Conservation (phyloP, 2,113 vertebrate species). For the Cyrtonyx montezumae region DNA sequence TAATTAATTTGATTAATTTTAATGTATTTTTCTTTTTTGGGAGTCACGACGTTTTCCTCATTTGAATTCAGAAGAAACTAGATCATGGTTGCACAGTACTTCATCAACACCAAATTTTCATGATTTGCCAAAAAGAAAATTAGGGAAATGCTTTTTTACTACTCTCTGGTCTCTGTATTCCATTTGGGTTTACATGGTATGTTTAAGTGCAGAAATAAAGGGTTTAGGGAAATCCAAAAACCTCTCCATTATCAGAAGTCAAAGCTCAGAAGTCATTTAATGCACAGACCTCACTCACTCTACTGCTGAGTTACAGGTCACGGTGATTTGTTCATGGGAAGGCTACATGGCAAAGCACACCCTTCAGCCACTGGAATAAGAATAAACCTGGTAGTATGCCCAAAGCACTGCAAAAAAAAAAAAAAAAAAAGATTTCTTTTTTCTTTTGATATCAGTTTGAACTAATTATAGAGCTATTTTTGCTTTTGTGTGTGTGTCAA, state of each 20-base stretch:
- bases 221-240: background rate
- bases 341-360: background rate
- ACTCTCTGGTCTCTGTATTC: background rate
- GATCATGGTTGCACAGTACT: background rate
- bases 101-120: background rate
- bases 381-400: background rate
- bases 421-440: background rate
- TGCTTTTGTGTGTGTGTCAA: background rate
- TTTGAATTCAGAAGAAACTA: background rate
- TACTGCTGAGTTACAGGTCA: background rate
- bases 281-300: background rate
- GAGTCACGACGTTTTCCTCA: background rate
- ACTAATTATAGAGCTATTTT: background rate
- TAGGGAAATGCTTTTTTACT: background rate
- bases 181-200: background rate
- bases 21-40: background rate
- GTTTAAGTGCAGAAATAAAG: background rate
- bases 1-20: background rate
- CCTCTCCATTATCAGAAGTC: background rate
- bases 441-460: background rate
- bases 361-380: background rate
- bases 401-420: background rate
- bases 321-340: background rate
- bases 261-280: constrained; percentile 10
- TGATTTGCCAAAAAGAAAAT: background rate